These are phyloP conservation scores for Episyrphus balteatus DNA, from an alignment of 1,140 invertebrate species.

Conservation along the genomic window DNA sequence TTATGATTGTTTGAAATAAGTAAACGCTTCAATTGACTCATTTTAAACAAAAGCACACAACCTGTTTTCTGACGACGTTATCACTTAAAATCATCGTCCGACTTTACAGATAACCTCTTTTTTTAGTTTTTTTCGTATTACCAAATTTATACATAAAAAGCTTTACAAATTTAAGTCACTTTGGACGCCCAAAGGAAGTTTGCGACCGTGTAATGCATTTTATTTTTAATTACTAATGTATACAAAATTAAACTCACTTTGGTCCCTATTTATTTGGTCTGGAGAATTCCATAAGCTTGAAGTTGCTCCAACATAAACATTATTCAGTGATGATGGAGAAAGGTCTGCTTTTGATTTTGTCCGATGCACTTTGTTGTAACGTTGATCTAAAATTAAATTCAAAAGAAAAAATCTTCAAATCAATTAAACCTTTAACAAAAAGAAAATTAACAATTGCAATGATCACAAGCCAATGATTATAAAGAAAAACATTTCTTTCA, in stretches of 20 bases:
- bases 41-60: no score
- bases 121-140: no score
- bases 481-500: neutral
- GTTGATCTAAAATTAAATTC: conserved; percentile 29
- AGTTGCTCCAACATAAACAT: conserved; percentile 21
- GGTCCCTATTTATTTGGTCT: conserved; percentile 15
- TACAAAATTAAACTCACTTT: conserved; percentile 18
- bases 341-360: conserved; percentile 19
- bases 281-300: conserved; percentile 32
- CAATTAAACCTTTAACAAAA: neutral
- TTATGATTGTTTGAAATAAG: no score
- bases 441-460: neutral
- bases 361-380: conserved; percentile 24
- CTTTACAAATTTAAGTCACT: no score
- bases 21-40: no score
- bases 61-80: no score
- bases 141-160: no score
- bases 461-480: neutral
- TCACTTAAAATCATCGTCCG: no score
- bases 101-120: no score
- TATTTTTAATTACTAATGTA: conserved; percentile 2
- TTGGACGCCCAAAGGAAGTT: no score
- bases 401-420: neutral
- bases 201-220: no score
- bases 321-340: conserved; percentile 18